Conservation (phyloP, 2,113 vertebrate genomes). For the Pogona vitticeps region DNA sequence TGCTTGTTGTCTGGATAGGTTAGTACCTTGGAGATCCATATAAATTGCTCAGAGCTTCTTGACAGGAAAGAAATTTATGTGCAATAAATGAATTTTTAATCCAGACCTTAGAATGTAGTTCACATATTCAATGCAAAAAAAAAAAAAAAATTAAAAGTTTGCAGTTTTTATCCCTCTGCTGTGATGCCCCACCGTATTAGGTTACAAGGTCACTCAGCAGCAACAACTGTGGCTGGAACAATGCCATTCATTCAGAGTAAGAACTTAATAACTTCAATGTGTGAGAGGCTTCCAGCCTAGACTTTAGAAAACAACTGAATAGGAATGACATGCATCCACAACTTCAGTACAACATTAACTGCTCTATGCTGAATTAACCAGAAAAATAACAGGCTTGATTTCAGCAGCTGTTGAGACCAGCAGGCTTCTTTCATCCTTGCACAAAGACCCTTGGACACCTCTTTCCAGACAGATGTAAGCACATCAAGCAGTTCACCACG, state of each 20-base stretch:
- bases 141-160: neutral
- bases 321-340: slow-evolving; percentile 47
- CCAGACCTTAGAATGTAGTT: neutral
- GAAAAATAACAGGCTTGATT: slow-evolving; percentile 68
- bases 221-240: slow-evolving; percentile 48
- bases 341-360: slow-evolving; percentile 58
- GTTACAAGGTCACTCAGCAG: slow-evolving; percentile 48
- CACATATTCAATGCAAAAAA: neutral
- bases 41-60: neutral
- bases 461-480: slow-evolving; percentile 50
- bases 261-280: slow-evolving; percentile 45
- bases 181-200: slow-evolving; percentile 21
- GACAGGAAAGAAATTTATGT: neutral
- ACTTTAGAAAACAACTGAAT: slow-evolving; percentile 56
- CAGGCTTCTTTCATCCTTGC: slow-evolving; percentile 50
- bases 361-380: slow-evolving; percentile 70
- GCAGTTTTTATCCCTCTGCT: slow-evolving; percentile 13
- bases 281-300: slow-evolving; percentile 49
- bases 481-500: slow-evolving; percentile 53
- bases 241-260: slow-evolving; percentile 58
- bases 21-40: neutral
- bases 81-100: neutral
- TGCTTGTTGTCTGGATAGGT: neutral
- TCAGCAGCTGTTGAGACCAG: slow-evolving; percentile 71
- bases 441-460: slow-evolving; percentile 46